These are phyloP conservation scores for Oryzias curvinotus DNA, from an alignment of 2,113 vertebrate species.

Conservation along the genomic window DNA sequence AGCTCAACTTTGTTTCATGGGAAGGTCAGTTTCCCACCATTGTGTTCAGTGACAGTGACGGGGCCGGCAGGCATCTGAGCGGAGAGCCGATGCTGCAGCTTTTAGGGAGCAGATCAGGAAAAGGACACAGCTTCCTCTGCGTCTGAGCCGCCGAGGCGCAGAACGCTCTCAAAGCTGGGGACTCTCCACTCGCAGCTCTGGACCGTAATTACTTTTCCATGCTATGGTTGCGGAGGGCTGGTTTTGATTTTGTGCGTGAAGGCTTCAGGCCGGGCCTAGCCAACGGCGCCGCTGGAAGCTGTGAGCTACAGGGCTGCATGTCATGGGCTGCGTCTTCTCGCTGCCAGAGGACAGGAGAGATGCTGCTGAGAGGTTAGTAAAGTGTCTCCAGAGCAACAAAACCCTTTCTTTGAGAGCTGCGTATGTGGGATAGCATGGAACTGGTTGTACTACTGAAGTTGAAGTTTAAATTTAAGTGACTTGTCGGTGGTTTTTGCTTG, in stretches of 20 bases:
- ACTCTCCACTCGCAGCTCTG: conserved; percentile 26
- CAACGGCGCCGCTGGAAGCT: conserved; percentile 48
- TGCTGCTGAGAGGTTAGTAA: conserved; percentile 85
- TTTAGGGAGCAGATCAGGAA: conserved; percentile 61
- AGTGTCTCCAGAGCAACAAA: conserved; percentile 5
- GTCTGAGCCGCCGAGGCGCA: conserved; percentile 42
- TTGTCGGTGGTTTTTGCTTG: neutral
- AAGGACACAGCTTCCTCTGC: conserved; percentile 53
- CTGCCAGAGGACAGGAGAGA: conserved; percentile 79
- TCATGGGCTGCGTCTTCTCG: conserved; percentile 90
- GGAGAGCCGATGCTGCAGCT: conserved; percentile 46
- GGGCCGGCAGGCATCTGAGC: conserved; percentile 41
- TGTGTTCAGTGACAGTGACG: conserved; percentile 81
- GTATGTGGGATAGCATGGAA: neutral
- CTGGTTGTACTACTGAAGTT: neutral
- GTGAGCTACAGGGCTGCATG: conserved; percentile 58
- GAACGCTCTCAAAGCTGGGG: conserved; percentile 21
- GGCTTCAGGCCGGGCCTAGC: conserved; percentile 48
- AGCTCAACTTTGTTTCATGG: conserved; percentile 64
- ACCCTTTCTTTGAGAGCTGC: neutral
- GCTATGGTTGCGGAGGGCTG: conserved; percentile 32
- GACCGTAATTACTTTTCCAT: conserved; percentile 23
- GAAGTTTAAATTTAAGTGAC: neutral
- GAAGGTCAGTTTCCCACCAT: conserved; percentile 76
- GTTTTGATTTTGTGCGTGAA: conserved; percentile 54